Conservation (phyloP, 2,888 invertebrate genomes). For the Metalampra italica region DNA sequence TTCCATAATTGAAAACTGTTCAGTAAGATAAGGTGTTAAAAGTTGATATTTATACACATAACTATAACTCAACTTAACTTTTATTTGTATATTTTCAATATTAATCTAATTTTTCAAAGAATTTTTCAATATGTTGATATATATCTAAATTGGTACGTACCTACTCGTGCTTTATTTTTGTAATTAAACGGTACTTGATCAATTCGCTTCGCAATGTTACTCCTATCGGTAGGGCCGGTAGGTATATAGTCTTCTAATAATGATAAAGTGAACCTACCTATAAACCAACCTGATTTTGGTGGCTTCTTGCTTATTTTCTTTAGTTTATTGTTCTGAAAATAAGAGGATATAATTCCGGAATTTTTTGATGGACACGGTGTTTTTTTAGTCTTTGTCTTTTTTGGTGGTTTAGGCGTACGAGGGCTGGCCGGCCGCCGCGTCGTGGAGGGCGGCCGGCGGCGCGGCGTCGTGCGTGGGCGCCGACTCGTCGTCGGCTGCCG, state of each 20-base stretch:
- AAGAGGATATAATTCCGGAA: slow-evolving; percentile 53
- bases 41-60: no score
- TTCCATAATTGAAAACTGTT: no score
- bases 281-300: slow-evolving; percentile 60
- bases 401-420: slow-evolving; percentile 41
- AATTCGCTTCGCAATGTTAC: no score
- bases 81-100: no score
- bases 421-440: slow-evolving; percentile 20
- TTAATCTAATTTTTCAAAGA: no score
- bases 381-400: slow-evolving; percentile 40
- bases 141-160: no score
- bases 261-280: slow-evolving; percentile 40
- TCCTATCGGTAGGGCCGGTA: neutral
- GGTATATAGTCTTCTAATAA: neutral
- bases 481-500: slow-evolving; percentile 22
- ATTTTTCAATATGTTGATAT: no score
- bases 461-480: slow-evolving; percentile 22
- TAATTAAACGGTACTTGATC: no score
- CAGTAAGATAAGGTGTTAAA: no score
- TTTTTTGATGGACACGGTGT: slow-evolving; percentile 48
- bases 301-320: slow-evolving; percentile 41
- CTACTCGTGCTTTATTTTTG: no score
- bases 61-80: no score
- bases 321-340: slow-evolving; percentile 45
- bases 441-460: slow-evolving; percentile 22